These are phyloP conservation scores for Pandemis corylana DNA, from an alignment of 2,888 invertebrate genomes.

Conservation along the genomic window DNA sequence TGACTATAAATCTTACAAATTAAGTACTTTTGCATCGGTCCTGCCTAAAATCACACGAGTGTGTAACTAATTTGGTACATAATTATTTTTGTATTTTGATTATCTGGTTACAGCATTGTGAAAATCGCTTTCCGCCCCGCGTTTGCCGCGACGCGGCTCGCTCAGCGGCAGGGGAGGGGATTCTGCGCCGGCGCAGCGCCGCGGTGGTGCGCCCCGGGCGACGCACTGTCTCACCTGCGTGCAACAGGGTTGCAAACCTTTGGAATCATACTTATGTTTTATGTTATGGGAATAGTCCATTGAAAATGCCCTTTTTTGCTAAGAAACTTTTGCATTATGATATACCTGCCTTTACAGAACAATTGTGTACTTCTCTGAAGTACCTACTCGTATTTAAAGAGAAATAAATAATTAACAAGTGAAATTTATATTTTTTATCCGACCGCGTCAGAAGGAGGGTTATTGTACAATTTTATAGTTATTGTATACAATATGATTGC, in stretches of 20 bases:
- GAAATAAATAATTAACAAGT: no score
- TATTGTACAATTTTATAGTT: no score
- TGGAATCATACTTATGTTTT: not conserved
- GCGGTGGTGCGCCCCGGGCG: constrained; percentile 73
- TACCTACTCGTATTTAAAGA: no score
- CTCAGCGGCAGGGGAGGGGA: constrained; percentile 46
- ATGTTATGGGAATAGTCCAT: not conserved
- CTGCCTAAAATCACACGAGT: no score
- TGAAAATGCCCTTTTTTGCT: not conserved
- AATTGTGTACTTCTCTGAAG: not conserved
- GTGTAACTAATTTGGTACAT: no score
- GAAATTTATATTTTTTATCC: no score
- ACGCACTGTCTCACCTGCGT: constrained; percentile 77
- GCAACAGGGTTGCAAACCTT: constrained; percentile 60
- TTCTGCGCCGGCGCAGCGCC: constrained; percentile 65
- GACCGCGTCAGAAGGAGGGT: no score
- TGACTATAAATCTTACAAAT: no score
- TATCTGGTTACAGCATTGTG: not conserved
- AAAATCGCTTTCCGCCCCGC: constrained; percentile 20
- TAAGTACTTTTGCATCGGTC: no score
- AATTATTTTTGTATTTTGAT: no score
- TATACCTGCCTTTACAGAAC: no score
- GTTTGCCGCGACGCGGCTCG: not conserved
- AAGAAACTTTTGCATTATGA: not conserved
- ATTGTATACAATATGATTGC: no score